phyloP scores from a whole-genome alignment of 1,140 invertebrate species.

The Sesamia nonagrioides region DNA sequence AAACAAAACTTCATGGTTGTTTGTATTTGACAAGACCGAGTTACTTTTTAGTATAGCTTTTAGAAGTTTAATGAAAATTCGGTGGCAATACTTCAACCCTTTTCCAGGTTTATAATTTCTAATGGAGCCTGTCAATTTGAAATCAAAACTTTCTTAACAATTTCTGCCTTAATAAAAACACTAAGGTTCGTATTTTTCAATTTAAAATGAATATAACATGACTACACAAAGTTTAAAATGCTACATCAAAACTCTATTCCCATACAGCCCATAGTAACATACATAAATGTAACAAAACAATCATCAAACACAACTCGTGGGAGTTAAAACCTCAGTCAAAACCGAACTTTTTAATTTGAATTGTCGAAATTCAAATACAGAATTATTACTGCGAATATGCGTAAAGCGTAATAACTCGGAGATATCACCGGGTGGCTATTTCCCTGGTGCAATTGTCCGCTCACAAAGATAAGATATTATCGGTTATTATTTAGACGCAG shows the following conservation, averaged over 20 bases:
- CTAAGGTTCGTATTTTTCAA: background rate
- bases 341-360: background rate
- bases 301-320: background rate
- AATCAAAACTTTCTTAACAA: too few species aligned
- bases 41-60: background rate
- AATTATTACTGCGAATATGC: conserved; percentile 15
- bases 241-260: background rate
- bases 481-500: conserved; percentile 53
- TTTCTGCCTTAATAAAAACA: too few species aligned
- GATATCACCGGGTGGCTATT: conserved; percentile 48
- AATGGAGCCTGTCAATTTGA: background rate
- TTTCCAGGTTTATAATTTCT: background rate
- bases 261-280: background rate
- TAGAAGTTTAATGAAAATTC: background rate
- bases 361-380: background rate
- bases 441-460: conserved; percentile 69
- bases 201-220: background rate
- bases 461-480: conserved; percentile 62
- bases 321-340: background rate
- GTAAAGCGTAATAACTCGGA: conserved; percentile 27
- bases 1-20: conserved; percentile 11
- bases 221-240: background rate
- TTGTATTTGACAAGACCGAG: background rate
- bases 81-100: background rate
- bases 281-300: background rate